phyloP scores from a whole-genome alignment of 1,140 invertebrate genomes.

The Ganaspis sp. region DNA sequence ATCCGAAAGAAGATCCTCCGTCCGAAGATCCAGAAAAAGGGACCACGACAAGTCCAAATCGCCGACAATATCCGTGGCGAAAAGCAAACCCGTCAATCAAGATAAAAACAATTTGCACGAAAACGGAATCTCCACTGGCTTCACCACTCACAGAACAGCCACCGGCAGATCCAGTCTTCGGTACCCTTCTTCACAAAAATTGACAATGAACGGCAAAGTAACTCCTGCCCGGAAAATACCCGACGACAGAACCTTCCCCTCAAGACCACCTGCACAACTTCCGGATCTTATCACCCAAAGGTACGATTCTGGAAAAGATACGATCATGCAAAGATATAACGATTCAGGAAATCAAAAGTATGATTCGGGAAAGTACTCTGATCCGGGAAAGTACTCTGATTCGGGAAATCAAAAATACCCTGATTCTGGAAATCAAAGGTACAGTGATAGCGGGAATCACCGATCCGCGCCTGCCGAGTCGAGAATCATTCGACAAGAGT shows the following conservation, averaged over 20 bases:
- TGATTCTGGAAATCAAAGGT: constrained; percentile 66
- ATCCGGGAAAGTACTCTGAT: too few species aligned
- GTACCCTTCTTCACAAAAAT: constrained; percentile 73
- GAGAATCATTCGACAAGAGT: constrained; percentile 67
- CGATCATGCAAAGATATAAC: too few species aligned
- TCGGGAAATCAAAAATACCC: constrained; percentile 63
- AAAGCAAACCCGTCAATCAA: constrained; percentile 49
- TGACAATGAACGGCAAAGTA: constrained; percentile 76
- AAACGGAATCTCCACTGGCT: constrained; percentile 63
- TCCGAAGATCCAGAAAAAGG: constrained; percentile 61
- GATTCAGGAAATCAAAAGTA: too few species aligned
- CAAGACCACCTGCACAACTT: constrained; percentile 62
- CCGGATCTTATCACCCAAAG: constrained; percentile 67
- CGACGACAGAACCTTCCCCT: constrained; percentile 50
- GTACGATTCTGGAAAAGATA: too few species aligned
- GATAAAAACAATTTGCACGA: constrained; percentile 56
- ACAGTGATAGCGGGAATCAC: too few species aligned
- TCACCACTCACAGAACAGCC: constrained; percentile 65
- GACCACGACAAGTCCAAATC: constrained; percentile 60
- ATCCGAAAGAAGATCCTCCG: constrained; percentile 61
- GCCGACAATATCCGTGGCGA: constrained; percentile 53
- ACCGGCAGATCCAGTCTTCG: constrained; percentile 71
- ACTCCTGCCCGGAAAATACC: constrained; percentile 62
- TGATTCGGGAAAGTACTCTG: too few species aligned
- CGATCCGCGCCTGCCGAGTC: constrained; percentile 63